phyloP scores from a whole-genome alignment of 2,888 invertebrate species.

The Anagyrus pseudococci region DNA sequence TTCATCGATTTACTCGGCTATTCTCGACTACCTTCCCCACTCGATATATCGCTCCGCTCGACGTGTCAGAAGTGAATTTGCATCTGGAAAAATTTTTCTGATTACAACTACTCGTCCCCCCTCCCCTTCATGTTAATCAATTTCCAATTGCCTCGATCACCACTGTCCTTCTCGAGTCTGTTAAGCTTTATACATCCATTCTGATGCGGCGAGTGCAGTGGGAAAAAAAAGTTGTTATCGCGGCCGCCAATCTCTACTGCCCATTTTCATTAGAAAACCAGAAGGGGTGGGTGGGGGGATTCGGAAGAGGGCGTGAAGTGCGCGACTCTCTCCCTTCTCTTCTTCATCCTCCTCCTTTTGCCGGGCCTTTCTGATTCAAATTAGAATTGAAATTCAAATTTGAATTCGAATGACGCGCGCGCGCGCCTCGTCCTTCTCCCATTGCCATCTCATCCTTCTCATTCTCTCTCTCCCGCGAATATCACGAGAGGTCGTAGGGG shows the following conservation, averaged over 20 bases:
- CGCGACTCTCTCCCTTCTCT: constrained; percentile 13
- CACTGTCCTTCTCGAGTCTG: background rate
- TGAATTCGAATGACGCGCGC: constrained; percentile 29
- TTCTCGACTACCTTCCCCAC: no score
- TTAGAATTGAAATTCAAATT: constrained; percentile 39
- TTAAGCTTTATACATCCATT: background rate
- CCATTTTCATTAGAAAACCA: constrained; percentile 33
- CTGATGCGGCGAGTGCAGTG: no score
- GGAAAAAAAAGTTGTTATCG: constrained; percentile 14
- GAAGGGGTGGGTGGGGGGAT: no score
- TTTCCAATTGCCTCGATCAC: background rate
- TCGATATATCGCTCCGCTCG: no score
- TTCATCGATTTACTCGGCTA: no score
- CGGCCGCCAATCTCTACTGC: constrained; percentile 9
- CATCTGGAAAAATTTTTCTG: constrained; percentile 23
- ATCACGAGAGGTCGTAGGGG: constrained; percentile 7
- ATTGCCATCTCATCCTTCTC: no score
- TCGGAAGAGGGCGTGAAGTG: background rate
- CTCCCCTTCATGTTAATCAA: constrained; percentile 6
- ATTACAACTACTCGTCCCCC: no score
- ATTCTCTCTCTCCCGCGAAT: constrained; percentile 6
- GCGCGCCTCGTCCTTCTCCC: no score
- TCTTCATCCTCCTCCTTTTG: background rate
- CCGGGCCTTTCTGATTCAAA: constrained; percentile 37
- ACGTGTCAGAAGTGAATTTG: no score